These are phyloP conservation scores for Rhizomys pruinosus DNA, from an alignment of 2,113 vertebrate genomes.

Conservation along the genomic window DNA sequence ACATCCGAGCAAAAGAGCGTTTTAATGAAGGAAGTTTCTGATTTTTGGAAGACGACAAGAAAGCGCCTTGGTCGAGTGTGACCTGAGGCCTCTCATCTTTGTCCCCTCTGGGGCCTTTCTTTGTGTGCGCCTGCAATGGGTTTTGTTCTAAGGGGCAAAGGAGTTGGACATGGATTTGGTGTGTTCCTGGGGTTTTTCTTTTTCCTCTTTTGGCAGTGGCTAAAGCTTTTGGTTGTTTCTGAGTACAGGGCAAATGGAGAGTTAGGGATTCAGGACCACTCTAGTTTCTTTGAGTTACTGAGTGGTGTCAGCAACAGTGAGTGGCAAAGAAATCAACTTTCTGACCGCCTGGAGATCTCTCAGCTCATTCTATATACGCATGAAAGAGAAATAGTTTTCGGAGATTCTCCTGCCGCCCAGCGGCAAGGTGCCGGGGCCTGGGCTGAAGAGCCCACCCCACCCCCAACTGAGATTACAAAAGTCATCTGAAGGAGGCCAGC, in stretches of 20 bases:
- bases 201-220: conserved; percentile 48
- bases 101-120: conserved; percentile 67
- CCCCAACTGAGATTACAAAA: too few species aligned
- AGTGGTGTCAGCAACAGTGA: conserved; percentile 39
- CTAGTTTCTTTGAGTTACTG: neutral
- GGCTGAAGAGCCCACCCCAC: too few species aligned
- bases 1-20: conserved; percentile 73
- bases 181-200: conserved; percentile 68
- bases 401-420: too few species aligned
- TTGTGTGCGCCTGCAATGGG: conserved; percentile 59
- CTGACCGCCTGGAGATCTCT: neutral
- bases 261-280: conserved; percentile 27
- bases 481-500: too few species aligned
- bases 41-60: conserved; percentile 79
- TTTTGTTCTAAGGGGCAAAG: conserved; percentile 79
- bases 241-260: conserved; percentile 43
- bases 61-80: conserved; percentile 77
- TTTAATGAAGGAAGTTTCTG: conserved; percentile 78
- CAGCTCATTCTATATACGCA: neutral
- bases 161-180: conserved; percentile 77
- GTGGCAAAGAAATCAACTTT: conserved; percentile 52
- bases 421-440: too few species aligned
- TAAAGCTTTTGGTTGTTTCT: conserved; percentile 66
- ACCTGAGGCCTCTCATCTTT: conserved; percentile 77
- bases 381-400: conserved; percentile 33